Conservation (phyloP, 2,888 invertebrate genomes). For the Coelopa pilipes region DNA sequence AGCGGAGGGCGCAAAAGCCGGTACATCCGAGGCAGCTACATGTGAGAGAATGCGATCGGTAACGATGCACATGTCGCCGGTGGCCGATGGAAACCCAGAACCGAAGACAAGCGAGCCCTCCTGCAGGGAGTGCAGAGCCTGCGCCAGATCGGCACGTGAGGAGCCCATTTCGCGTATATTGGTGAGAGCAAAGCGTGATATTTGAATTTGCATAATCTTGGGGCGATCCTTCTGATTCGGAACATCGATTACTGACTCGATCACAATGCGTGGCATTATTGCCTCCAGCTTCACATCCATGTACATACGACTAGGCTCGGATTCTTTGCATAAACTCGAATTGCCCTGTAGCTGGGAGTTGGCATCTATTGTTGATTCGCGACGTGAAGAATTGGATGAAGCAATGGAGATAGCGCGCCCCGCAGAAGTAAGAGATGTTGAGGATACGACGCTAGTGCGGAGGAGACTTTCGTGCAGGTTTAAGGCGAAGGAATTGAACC, state of each 20-base stretch:
- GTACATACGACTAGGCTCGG: slow-evolving; percentile 69
- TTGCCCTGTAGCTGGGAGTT: not conserved
- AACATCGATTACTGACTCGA: slow-evolving; percentile 79
- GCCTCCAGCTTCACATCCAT: slow-evolving; percentile 91
- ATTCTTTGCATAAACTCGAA: not conserved
- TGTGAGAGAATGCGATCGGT: slow-evolving; percentile 86
- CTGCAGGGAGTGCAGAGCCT: slow-evolving; percentile 81
- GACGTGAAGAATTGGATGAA: slow-evolving; percentile 42
- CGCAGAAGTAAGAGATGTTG: slow-evolving; percentile 48
- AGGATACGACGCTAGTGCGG: slow-evolving; percentile 67
- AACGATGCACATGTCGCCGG: slow-evolving; percentile 79
- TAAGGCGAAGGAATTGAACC: slow-evolving; percentile 93
- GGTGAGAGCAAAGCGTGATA: slow-evolving; percentile 71
- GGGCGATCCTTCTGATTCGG: slow-evolving; percentile 88
- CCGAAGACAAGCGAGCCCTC: slow-evolving; percentile 79
- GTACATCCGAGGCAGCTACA: slow-evolving; percentile 69
- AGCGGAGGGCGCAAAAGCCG: slow-evolving; percentile 38
- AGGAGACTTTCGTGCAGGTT: slow-evolving; percentile 83
- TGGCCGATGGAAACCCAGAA: slow-evolving; percentile 80
- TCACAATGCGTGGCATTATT: slow-evolving; percentile 83
- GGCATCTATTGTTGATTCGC: slow-evolving; percentile 45
- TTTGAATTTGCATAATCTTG: slow-evolving; percentile 78
- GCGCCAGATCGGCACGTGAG: slow-evolving; percentile 82
- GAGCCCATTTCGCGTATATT: slow-evolving; percentile 72
- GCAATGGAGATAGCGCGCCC: slow-evolving; percentile 40